Evolutionary conservation across 2,888 invertebrate genomes (phyloP).

Genomic region (Andricus curvator): DNA sequence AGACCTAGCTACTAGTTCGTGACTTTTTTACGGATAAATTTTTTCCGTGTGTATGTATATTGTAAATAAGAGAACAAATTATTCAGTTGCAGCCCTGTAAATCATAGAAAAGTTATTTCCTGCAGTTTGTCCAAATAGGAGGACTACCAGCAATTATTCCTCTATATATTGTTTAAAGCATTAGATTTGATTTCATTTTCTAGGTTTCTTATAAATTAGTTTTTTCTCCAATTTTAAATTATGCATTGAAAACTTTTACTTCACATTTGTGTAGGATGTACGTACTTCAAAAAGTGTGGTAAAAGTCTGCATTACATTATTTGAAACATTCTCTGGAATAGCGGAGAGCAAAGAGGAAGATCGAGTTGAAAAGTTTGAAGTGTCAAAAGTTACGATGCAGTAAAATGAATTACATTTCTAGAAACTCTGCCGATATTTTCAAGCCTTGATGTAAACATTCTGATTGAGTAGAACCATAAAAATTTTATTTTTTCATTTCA

Average conservation of each 20-base stretch:
- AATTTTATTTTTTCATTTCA: too few species aligned
- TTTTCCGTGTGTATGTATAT: too few species aligned
- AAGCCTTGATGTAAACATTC: too few species aligned
- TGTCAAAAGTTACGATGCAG: not conserved
- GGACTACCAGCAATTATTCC: too few species aligned
- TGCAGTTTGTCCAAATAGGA: not conserved
- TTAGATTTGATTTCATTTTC: not conserved
- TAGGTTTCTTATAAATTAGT: not conserved
- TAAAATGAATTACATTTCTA: not conserved
- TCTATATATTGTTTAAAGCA: not conserved
- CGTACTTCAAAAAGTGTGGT: not conserved
- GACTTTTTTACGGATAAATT: too few species aligned
- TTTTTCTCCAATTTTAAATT: not conserved
- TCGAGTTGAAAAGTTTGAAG: not conserved
- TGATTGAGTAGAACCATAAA: too few species aligned
- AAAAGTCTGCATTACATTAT: not conserved
- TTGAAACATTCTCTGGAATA: not conserved
- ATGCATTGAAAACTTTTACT: not conserved
- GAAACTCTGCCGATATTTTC: not conserved
- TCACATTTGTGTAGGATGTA: not conserved
- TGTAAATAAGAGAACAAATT: not conserved
- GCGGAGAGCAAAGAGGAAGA: not conserved
- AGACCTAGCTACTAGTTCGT: too few species aligned
- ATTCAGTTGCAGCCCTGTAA: not conserved
- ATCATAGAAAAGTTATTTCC: constrained; percentile 1